phyloP scores from a whole-genome alignment of 2,888 invertebrate species.

The Dasysyrphus tricinctus region DNA sequence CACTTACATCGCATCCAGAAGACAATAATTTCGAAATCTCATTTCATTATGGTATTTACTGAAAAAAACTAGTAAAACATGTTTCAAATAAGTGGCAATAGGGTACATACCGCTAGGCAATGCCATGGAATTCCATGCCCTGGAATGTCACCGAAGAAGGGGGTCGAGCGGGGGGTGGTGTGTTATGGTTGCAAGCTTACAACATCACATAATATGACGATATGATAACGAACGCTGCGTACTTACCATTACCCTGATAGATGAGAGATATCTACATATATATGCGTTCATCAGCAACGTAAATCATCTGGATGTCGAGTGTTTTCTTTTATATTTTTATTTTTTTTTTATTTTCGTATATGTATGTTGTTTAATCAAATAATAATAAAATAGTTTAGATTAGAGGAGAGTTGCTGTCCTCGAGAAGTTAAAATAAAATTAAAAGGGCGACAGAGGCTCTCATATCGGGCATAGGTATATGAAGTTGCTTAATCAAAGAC shows the following conservation, averaged over 20 bases:
- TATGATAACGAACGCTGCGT: slow-evolving; percentile 66
- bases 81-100: slow-evolving; percentile 74
- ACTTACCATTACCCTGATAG: slow-evolving; percentile 61
- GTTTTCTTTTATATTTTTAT: slow-evolving; percentile 2
- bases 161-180: slow-evolving; percentile 18
- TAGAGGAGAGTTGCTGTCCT: slow-evolving; percentile 65
- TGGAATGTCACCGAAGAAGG: slow-evolving; percentile 59
- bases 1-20: slow-evolving; percentile 48
- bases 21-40: slow-evolving; percentile 75
- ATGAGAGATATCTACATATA: slow-evolving; percentile 64
- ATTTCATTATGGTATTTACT: slow-evolving; percentile 75
- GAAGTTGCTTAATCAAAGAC: slow-evolving; percentile 28
- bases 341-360: background rate
- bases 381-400: slow-evolving; percentile 75
- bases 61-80: slow-evolving; percentile 71
- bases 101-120: slow-evolving; percentile 73
- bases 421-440: slow-evolving; percentile 15
- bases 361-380: slow-evolving; percentile 64
- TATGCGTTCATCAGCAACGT: slow-evolving; percentile 65
- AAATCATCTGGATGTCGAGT: slow-evolving; percentile 70
- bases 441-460: slow-evolving; percentile 32
- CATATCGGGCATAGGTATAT: slow-evolving; percentile 51
- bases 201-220: slow-evolving; percentile 55
- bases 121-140: slow-evolving; percentile 69
- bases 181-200: slow-evolving; percentile 58